Evolutionary conservation across 2,888 invertebrate genomes (phyloP).

Genomic region (Folsomia candida): DNA sequence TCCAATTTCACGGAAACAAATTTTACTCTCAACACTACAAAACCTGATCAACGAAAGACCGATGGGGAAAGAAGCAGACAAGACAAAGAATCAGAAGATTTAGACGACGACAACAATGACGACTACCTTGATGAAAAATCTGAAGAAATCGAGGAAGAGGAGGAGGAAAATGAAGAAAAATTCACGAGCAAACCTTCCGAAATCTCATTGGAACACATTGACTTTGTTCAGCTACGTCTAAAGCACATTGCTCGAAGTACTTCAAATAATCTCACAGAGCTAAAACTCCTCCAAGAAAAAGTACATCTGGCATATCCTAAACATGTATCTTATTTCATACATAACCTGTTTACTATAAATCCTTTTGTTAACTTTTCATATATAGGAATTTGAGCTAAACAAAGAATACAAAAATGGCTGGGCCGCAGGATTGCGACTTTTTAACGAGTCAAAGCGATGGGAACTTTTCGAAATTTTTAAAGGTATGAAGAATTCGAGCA

Average conservation of each 20-base stretch:
- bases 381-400: conserved; percentile 27
- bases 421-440: conserved; percentile 7
- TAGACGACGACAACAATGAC: neutral
- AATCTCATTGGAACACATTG: conserved; percentile 26
- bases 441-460: conserved; percentile 10
- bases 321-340: neutral
- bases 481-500: conserved; percentile 15
- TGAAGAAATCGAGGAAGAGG: neutral
- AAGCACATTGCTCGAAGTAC: conserved; percentile 20
- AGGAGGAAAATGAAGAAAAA: conserved; percentile 12
- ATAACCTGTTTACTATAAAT: neutral
- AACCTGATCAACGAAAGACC: neutral
- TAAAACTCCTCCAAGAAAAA: conserved; percentile 18
- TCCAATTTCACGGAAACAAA: too few species aligned
- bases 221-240: conserved; percentile 26
- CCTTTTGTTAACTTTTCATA: neutral
- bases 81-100: neutral
- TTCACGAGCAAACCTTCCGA: conserved; percentile 16
- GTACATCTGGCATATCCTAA: too few species aligned
- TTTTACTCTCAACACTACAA: neutral
- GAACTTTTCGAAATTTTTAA: conserved; percentile 18
- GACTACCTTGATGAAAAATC: neutral
- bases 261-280: conserved; percentile 23
- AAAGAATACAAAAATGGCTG: conserved; percentile 15
- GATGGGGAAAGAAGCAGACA: neutral